These are phyloP conservation scores for Phragmatobia fuliginosa DNA, from an alignment of 2,888 invertebrate genomes.

Conservation along the genomic window DNA sequence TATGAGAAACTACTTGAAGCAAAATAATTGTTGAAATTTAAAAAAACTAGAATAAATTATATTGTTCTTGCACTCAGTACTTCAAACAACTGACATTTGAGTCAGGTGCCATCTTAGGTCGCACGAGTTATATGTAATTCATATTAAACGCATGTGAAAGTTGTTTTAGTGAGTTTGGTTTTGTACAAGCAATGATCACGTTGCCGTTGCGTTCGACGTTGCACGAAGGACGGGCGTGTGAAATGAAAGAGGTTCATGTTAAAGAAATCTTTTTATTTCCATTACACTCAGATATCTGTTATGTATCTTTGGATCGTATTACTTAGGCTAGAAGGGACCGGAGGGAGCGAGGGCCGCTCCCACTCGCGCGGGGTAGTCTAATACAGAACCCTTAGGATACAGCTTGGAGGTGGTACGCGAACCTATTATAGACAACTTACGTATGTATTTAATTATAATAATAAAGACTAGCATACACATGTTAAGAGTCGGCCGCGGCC, in stretches of 20 bases:
- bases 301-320: slow-evolving; percentile 81
- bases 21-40: no score
- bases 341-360: slow-evolving; percentile 24
- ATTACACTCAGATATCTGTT: slow-evolving; percentile 74
- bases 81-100: no score
- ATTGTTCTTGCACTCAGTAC: no score
- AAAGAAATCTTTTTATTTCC: slow-evolving; percentile 73
- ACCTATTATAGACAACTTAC: slow-evolving; percentile 71
- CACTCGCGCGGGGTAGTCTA: slow-evolving; percentile 28
- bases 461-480: slow-evolving; percentile 86
- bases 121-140: no score
- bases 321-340: slow-evolving; percentile 56
- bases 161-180: no score
- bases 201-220: neutral
- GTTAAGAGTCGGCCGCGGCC: slow-evolving; percentile 47
- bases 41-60: no score
- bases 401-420: slow-evolving; percentile 62
- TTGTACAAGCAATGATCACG: no score
- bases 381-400: slow-evolving; percentile 68
- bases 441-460: slow-evolving; percentile 73
- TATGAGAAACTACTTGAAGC: no score
- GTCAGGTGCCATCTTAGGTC: no score
- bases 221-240: neutral
- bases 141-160: no score
- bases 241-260: slow-evolving; percentile 45